Conservation (phyloP, 2,113 vertebrate genomes). For the Suricata suricatta region DNA sequence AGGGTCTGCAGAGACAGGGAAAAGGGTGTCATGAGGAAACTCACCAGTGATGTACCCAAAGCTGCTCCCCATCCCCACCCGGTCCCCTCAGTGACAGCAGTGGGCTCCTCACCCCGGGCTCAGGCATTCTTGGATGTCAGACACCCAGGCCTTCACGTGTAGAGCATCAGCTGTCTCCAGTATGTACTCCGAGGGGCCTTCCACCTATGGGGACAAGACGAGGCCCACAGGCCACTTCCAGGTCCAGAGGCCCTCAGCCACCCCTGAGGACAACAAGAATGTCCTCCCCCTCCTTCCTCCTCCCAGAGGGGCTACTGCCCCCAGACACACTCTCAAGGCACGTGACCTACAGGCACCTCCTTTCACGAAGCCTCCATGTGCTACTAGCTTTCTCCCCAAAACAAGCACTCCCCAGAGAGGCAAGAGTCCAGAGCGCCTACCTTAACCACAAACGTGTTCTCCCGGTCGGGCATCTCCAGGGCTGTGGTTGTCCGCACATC, state of each 20-base stretch:
- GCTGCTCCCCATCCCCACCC: neutral
- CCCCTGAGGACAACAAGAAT: neutral
- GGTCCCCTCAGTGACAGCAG: neutral
- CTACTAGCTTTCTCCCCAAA: neutral
- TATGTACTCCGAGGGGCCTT: slow-evolving; percentile 90
- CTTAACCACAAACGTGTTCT: slow-evolving; percentile 95
- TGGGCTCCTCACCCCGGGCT: slow-evolving; percentile 88
- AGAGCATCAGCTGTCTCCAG: slow-evolving; percentile 92
- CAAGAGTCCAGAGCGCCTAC: slow-evolving; percentile 73
- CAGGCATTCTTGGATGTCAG: slow-evolving; percentile 93
- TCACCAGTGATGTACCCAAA: neutral
- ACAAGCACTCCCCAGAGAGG: neutral
- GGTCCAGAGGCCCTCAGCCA: neutral
- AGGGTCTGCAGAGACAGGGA: slow-evolving; percentile 68
- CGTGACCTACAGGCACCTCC: neutral
- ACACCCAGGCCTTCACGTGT: slow-evolving; percentile 94
- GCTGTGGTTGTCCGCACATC: slow-evolving; percentile 93
- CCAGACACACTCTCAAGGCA: neutral
- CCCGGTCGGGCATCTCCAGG: slow-evolving; percentile 94
- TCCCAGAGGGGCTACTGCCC: neutral
- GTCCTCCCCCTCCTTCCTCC: neutral
- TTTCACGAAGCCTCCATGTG: neutral
- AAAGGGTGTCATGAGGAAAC: neutral
- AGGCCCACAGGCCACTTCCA: neutral
- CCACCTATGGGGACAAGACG: slow-evolving; percentile 82